Evolutionary conservation across 2,113 vertebrate species (phyloP), one percentile per base, ranked within the genome.

Genomic region (Syngnathus scovelli): DNA sequence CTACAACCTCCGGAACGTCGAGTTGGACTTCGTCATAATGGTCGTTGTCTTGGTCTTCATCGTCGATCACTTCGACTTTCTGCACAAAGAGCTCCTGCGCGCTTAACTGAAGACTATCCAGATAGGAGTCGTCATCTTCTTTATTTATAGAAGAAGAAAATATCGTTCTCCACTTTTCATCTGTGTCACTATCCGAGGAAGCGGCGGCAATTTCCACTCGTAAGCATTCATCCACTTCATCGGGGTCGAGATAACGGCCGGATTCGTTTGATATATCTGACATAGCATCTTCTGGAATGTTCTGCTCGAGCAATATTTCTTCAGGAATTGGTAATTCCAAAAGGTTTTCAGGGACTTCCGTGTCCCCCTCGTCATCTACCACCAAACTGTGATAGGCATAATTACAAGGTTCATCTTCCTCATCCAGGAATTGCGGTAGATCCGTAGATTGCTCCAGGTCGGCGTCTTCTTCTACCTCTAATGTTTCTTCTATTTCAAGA

Each of bases 81-180:
- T 91, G 89, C 44, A 92, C 86, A 75, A 92, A 92, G 48, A 92
- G 89, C 33, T 91, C 92, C 64, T 91, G 89, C 33, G 91, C 91
- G 58, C 89, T 92, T 33, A 91, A 70, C 64, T 92, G 72, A 61
- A 91, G 88, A 70, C 80, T 89, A 65, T 92, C 90, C 74, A 92
- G 76, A 67, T 92, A 92, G 33, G 89, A 90, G 77, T 92, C 92
- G 23, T 92, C 92, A 13, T 92, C 91, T 78, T 92, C 92, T 77
- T 74, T 92, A 67, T 92, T 92, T 64, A 92, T 92, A 8, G 92
- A 92, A 37, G 92, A 92, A 23, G 92, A 92, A 69, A 92, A 92
- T 75, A 92, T 91, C 3, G 83, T 67, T 82, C 92, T 87, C 92
- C 92, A 92, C 75, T 91, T 92, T 1, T 92, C 92, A 44, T 92